These are phyloP conservation scores for Vulpes vulpes DNA, from an alignment of 2,113 vertebrate genomes.

Conservation along the genomic window DNA sequence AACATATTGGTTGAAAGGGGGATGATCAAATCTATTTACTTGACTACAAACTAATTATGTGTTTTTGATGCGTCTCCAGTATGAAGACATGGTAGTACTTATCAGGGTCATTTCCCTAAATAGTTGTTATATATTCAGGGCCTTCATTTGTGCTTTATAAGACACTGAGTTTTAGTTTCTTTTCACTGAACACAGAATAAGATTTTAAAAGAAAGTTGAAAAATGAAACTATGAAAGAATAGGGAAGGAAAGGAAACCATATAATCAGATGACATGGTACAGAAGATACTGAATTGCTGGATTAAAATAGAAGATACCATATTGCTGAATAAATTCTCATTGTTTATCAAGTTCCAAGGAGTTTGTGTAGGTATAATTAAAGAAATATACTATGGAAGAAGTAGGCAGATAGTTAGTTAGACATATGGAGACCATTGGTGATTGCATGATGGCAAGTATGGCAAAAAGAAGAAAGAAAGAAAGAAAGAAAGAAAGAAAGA, in stretches of 20 bases:
- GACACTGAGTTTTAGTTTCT: not conserved
- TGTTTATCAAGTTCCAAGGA: constrained; percentile 13
- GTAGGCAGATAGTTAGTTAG: not conserved
- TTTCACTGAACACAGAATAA: constrained; percentile 7
- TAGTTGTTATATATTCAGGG: not conserved
- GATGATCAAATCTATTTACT: not conserved
- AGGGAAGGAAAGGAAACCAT: not conserved
- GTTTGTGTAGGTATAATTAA: not conserved
- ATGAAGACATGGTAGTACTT: not conserved
- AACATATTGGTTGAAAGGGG: not conserved
- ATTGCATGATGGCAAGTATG: not conserved
- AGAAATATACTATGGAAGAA: not conserved
- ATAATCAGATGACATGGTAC: not conserved
- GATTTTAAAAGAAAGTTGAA: constrained; percentile 18
- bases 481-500: not conserved
- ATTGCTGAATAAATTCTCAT: constrained; percentile 19
- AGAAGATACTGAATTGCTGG: not conserved
- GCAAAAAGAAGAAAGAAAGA: not conserved
- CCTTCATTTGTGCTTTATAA: not conserved
- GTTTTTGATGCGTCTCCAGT: not conserved
- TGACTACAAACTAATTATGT: not conserved
- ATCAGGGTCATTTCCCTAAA: not conserved
- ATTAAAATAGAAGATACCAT: not conserved
- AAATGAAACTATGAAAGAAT: constrained; percentile 23
- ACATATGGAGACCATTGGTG: not conserved